A percentile compares a stretch with the other conserved stretches of the same genome.
Evolutionary conservation across 1,140 invertebrate species (phyloP).

Genomic region (Panonychus citri): DNA sequence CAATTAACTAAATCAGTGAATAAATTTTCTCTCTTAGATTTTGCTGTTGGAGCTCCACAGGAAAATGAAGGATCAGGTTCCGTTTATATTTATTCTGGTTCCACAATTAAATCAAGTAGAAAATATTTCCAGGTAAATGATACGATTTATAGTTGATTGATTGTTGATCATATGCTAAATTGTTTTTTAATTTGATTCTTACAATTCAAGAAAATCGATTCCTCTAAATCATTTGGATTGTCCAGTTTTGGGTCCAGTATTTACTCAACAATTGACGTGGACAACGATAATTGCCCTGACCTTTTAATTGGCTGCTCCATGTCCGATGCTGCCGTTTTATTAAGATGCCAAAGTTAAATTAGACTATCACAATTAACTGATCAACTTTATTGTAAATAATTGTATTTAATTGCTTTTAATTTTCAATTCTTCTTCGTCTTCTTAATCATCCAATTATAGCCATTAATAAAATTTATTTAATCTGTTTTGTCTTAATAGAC

Average conservation of each 20-base stretch:
- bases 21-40: constrained; percentile 19
- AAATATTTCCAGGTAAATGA: constrained; percentile 47
- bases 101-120: constrained; percentile 35
- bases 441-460: no score
- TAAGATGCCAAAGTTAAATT: not conserved
- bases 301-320: constrained; percentile 7
- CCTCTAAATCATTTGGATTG: not conserved
- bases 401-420: no score
- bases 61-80: constrained; percentile 20
- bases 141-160: no score
- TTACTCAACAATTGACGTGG: constrained; percentile 1
- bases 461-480: no score
- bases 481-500: no score
- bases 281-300: constrained; percentile 7
- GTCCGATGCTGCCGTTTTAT: constrained; percentile 4
- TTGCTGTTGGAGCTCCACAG: constrained; percentile 31
- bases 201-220: not conserved
- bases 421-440: no score
- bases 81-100: constrained; percentile 29
- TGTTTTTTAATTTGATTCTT: constrained; percentile 5
- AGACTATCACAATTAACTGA: not conserved
- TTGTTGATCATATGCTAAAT: constrained; percentile 2
- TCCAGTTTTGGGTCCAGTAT: constrained; percentile 7
- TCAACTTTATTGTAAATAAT: no score
- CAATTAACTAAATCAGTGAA: not conserved